Evolutionary conservation across 2,797 vertebrate genomes (phyloP), one percentile per base, ranked within the genome.

Genomic region (Poeciliopsis paucimaculata): DNA sequence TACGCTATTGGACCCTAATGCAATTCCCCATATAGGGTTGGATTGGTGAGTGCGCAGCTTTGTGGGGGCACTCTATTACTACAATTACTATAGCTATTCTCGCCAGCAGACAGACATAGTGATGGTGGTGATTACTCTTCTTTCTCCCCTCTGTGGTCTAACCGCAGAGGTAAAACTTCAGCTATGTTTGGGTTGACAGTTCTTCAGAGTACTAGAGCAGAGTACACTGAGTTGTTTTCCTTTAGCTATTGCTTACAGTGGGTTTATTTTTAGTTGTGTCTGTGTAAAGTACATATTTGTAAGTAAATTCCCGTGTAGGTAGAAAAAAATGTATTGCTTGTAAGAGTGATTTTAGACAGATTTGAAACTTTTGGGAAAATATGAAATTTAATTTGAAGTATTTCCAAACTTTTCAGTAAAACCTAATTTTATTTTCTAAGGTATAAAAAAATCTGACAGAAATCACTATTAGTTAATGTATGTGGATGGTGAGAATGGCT

Each of bases 1-100:
- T 51, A 71, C 23, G 13, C 88, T 90, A 86, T 89, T 88, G 79
- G 84, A 86, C 82, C 89, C 7, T 84, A 87, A 87, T 84, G 86
- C 77, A 85, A 78, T 89, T 78, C 77, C 77, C 57, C 15, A 20
- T 80, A 82, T 55, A 70, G 71, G 75, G 46, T 41, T 78, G 13
- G 62, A 75, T 51, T 60, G 72, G 76, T 75, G 43, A 82, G 49
- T 53, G 70, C 64, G 64, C 70, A 71, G 76, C 84, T 86, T 83
- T 84, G 81, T 86, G 62, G 45, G 51, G 76, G 82, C 73, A 86
- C 75, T 79, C 49, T 77, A 80, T 89, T 85, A 86, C 77, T 72
- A 23, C 85, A 86, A 85, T 91, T 86, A 88, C 80, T 78, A 55
- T 71, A 80, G 41, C n/a, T 66, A 53, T 13, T 79, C 57, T 86